These are phyloP conservation scores for Poeciliopsis occidentalis DNA, from an alignment of 2,113 vertebrate genomes.

Conservation along the genomic window DNA sequence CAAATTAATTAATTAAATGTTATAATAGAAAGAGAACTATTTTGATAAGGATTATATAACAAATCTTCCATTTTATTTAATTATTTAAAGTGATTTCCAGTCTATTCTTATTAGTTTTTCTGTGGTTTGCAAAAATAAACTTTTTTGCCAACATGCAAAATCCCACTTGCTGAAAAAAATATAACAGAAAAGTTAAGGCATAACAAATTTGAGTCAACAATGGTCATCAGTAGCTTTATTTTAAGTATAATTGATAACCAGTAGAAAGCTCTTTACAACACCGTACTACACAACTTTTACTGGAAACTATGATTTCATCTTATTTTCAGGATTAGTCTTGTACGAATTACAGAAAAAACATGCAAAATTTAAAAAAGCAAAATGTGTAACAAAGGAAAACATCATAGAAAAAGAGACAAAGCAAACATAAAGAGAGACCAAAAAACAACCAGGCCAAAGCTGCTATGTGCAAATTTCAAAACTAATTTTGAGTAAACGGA, in stretches of 20 bases:
- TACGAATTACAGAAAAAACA: conserved; percentile 24
- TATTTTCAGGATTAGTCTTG: conserved; percentile 10
- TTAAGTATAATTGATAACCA: conserved; percentile 21
- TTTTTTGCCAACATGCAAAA: too few species aligned
- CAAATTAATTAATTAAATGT: not conserved
- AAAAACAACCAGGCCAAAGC: conserved; percentile 56
- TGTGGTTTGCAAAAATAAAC: too few species aligned
- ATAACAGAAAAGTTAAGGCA: conserved; percentile 3
- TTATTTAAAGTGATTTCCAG: not conserved
- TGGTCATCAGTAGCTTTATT: conserved; percentile 36
- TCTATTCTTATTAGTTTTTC: not conserved
- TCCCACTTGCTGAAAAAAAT: not conserved
- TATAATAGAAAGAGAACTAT: too few species aligned
- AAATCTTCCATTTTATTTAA: not conserved
- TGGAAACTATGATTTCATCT: not conserved
- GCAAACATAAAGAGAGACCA: conserved; percentile 20
- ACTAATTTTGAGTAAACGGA: conserved; percentile 41
- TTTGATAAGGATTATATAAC: not conserved
- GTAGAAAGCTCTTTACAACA: conserved; percentile 31
- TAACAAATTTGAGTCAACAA: conserved; percentile 49
- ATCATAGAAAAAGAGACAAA: conserved; percentile 20
- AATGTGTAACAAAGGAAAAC: conserved; percentile 25
- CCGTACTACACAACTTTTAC: conserved; percentile 9
- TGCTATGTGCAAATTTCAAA: conserved; percentile 41
- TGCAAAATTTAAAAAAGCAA: conserved; percentile 25